Evolutionary conservation across 2,113 vertebrate species (phyloP).

Genomic region (Platanista minor): DNA sequence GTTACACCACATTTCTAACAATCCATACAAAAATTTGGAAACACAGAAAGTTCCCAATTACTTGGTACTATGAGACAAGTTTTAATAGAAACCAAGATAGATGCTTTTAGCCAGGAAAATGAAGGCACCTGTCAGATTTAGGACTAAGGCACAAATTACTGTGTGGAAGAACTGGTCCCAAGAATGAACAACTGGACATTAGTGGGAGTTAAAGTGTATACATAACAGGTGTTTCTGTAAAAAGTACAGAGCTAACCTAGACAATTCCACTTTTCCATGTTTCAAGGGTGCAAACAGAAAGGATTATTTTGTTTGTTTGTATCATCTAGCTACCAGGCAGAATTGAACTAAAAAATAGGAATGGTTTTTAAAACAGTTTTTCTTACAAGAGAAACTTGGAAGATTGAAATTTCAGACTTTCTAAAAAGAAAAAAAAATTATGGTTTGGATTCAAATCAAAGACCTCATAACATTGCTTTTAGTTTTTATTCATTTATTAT

Average conservation of each 20-base stretch:
- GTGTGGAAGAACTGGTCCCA: neutral
- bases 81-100: conserved; percentile 31
- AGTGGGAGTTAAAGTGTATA: neutral
- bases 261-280: neutral
- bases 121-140: neutral
- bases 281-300: neutral
- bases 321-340: neutral
- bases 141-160: neutral
- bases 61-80: conserved; percentile 6
- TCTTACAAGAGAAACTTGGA: conserved; percentile 10
- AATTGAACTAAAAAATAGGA: conserved; percentile 17
- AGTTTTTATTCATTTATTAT: conserved; percentile 2
- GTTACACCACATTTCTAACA: neutral
- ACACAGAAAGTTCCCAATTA: neutral
- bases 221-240: neutral
- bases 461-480: neutral
- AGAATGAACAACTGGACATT: neutral
- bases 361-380: neutral
- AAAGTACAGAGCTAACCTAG: neutral
- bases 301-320: neutral
- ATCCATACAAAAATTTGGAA: neutral
- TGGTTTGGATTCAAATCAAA: conserved; percentile 38
- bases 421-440: neutral
- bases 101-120: neutral
- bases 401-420: neutral